Evolutionary conservation across 1,140 invertebrate species (phyloP), one percentile per base, ranked within the genome.

Genomic region (Mamestra configurata): DNA sequence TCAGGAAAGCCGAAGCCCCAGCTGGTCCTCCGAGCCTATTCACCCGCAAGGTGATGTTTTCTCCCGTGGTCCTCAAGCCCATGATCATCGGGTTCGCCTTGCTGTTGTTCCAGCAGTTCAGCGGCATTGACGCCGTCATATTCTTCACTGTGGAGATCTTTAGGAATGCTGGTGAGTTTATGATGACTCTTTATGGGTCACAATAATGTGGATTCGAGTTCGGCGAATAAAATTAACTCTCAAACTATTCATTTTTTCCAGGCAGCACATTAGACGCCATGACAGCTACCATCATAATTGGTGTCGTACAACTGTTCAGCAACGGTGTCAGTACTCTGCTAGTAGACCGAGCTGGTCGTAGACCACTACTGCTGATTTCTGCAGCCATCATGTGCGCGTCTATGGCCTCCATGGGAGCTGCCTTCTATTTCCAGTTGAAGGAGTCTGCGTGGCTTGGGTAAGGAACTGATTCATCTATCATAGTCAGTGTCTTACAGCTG

Each of bases 81-180:
- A 90, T 96, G 4, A 86, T 89, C 20, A 87, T 94, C 10, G 95
- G 89, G 22, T 95, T 93, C 80, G 90, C 86, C 0, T 88, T 97
- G 43, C 95, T 97, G 78, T 90, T 96, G 80, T 96, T 97, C 90
- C 97, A 97, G 88, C 97, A 97, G 88, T 94, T 96, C 76, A 96
- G 95, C 80, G 97, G 97, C 43, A 97, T 97, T 46, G 97, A 97
- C 84, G 96, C 96, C 24, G 95, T 97, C 15, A 96, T 97, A 72
- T 97, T 97, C 89, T 97, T 97, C 92, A 96, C 97, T 0, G 96
- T 96, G 6, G 93, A 95, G 31, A 97, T 97, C 55, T 97, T 97
- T 86, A 83, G 94, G 80, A 94, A 84, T 61, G 95, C 95, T 78
- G 85, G 89, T 78, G 87, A 96, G 64, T 68, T 24, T 43, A 0